Percentiles rank a stretch among this genome's conserved stretches.
Conservation (phyloP, 2,797 vertebrate genomes). For the Pangasius krempfi region DNA sequence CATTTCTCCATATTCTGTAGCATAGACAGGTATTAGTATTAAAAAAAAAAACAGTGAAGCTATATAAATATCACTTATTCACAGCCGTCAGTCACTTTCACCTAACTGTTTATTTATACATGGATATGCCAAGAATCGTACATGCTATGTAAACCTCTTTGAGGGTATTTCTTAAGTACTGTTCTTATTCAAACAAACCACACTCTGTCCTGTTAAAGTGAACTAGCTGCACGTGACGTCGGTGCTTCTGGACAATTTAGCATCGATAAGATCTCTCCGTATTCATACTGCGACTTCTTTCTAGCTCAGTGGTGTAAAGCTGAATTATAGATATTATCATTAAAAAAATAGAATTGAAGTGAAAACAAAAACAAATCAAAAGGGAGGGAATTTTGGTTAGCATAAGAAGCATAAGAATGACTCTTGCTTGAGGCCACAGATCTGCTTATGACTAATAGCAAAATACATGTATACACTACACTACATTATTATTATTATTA, state of each 20-base stretch:
- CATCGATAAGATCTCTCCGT: background rate
- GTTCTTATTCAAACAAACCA: background rate
- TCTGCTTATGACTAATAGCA: too few relatives aligned
- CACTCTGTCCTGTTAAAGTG: background rate
- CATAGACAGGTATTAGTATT: background rate
- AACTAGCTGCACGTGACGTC: background rate
- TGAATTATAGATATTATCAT: background rate
- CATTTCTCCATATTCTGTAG: too few relatives aligned
- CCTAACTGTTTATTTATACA: background rate
- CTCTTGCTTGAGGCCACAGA: too few relatives aligned
- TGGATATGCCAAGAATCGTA: background rate
- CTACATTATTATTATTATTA: background rate
- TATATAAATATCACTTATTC: background rate
- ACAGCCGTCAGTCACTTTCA: background rate
- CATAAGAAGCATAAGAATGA: background rate
- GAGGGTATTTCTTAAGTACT: background rate
- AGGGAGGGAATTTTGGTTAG: background rate
- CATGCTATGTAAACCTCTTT: background rate
- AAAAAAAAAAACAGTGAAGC: background rate
- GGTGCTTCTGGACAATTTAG: background rate
- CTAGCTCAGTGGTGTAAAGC: too few relatives aligned
- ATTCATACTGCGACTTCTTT: too few relatives aligned
- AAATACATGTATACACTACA: background rate
- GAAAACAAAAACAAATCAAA: background rate
- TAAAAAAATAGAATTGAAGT: background rate